Conservation (phyloP, 2,888 invertebrate species). For the Catocala nupta region DNA sequence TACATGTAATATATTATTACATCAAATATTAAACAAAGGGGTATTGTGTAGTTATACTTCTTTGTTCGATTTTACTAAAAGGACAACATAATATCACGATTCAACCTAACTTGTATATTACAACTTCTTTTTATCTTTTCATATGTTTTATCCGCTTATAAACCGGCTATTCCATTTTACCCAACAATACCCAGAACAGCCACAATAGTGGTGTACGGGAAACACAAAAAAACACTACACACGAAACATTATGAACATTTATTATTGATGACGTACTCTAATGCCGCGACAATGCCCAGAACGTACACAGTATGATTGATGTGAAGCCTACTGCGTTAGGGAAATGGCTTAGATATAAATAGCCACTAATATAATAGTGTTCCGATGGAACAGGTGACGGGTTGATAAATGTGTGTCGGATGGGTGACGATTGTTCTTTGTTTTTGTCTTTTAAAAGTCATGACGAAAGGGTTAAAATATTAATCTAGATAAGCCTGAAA, state of each 20-base stretch:
- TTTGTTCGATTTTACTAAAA: too few relatives aligned
- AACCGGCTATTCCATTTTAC: too few relatives aligned
- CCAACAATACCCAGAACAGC: too few relatives aligned
- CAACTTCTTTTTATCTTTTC: too few relatives aligned
- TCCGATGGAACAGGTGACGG: constrained; percentile 26
- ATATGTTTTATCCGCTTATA: too few relatives aligned
- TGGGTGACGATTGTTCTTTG: not conserved
- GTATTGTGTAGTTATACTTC: too few relatives aligned
- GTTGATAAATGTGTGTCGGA: constrained; percentile 20
- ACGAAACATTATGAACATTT: constrained; percentile 23
- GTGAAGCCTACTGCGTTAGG: constrained; percentile 30
- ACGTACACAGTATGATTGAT: constrained; percentile 56
- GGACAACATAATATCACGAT: too few relatives aligned
- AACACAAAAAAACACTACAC: constrained; percentile 10
- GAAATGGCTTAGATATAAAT: constrained; percentile 43
- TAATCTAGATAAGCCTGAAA: too few relatives aligned
- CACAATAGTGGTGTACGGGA: not conserved
- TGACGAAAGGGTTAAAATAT: too few relatives aligned
- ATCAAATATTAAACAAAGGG: too few relatives aligned
- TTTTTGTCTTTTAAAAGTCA: constrained; percentile 2
- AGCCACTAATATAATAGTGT: constrained; percentile 20
- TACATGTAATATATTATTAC: too few relatives aligned
- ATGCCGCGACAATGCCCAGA: constrained; percentile 45
- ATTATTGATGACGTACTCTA: constrained; percentile 51
- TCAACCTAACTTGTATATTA: too few relatives aligned